phyloP scores from a whole-genome alignment of 2,113 vertebrate species.

The Chaenocephalus aceratus region DNA sequence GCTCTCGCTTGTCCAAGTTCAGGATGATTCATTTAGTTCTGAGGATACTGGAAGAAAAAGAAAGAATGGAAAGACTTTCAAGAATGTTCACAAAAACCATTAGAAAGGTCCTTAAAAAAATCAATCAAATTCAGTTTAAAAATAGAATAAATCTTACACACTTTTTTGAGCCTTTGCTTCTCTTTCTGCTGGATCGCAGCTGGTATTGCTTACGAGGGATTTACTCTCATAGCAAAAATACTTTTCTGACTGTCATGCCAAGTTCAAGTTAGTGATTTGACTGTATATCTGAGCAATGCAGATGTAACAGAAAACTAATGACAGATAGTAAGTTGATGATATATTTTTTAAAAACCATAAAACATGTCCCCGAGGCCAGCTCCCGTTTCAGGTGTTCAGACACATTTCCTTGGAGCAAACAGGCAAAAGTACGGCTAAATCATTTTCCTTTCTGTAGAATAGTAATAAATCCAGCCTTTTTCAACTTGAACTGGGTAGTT shows the following conservation, averaged over 20 bases:
- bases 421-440: background rate
- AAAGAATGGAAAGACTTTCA: conserved; percentile 26
- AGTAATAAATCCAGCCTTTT: background rate
- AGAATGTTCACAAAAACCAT: conserved; percentile 26
- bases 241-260: conserved; percentile 23
- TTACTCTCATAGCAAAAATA: conserved; percentile 24
- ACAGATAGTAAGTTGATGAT: conserved; percentile 26
- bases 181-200: conserved; percentile 23
- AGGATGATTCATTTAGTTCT: conserved; percentile 37
- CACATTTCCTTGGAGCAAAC: background rate
- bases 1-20: conserved; percentile 11
- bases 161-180: background rate
- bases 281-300: background rate
- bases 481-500: background rate
- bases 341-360: conserved; percentile 30
- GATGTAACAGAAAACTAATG: conserved; percentile 18
- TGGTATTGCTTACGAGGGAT: conserved; percentile 35
- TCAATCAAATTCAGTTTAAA: conserved; percentile 25
- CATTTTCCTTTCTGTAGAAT: background rate
- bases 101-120: background rate
- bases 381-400: conserved; percentile 15
- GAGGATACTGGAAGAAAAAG: conserved; percentile 25
- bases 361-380: conserved; percentile 16
- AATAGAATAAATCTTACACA: conserved; percentile 31
- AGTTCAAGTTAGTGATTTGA: conserved; percentile 28